Base-by-base conservation (phyloP, 1,140 invertebrate species). In the Nixonia krombeini region DNA sequence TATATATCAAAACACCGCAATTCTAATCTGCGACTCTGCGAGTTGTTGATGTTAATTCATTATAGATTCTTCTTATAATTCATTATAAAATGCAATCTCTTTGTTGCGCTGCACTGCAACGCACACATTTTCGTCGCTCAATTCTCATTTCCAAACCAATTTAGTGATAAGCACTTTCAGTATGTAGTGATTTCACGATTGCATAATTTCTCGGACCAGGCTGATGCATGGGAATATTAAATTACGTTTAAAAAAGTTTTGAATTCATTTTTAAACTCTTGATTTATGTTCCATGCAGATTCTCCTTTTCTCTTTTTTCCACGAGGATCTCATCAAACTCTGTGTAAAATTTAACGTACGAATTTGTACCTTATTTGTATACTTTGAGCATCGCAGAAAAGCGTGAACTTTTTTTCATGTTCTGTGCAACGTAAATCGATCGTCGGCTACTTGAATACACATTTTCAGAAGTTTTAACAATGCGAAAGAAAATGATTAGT, bases 181-280 rank as follows among this genome's bases (percentile, higher is more conserved):
- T 33, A 62, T 13, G 35, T 42, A 44, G 9, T 41, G 26, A 47
- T 62, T 12, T 53, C 51, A 53, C 21, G 46, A 44, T 59, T 50
- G 46, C 38, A 59, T 59, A 59, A 59, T 59, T 59, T 51, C 50
- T 59, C 29, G 42, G 37, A 9, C 38, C 31, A 46, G 6, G 6
- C 21, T 3, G 6, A 21, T 21, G 21, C 6, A 21, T 21, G 6
- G 2, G 21, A 21, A 21, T 21, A 21, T 21, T 21, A 21, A 58
- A 58, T 38, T 51, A 38, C 47, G 25, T 51, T 51, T 51, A 59
- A 51, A 40, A 51, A 59, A 59, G 40, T 59, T 59, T 23, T n/a
- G 17, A 26, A 50, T 44, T 13, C 18, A 44, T 58, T 26, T 15
- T 49, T 10, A 51, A 51, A 59, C 40, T 21, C 31, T 29, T 45